Percentiles rank a stretch among this genome's conserved stretches.
Evolutionary conservation across 2,888 invertebrate genomes (phyloP).

Genomic region (Melanostoma scalare): DNA sequence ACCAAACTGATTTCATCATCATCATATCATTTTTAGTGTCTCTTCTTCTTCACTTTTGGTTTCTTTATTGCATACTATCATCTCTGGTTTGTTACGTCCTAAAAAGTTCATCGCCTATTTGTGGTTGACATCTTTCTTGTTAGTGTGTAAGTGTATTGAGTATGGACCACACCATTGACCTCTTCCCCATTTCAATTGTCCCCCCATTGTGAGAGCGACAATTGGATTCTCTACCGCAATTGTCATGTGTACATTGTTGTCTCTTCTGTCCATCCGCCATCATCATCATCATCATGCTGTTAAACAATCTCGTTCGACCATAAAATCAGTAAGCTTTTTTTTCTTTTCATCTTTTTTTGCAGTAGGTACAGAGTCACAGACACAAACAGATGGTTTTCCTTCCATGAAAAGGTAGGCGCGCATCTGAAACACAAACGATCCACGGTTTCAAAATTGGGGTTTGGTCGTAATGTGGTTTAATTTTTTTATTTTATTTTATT

Average conservation of each 20-base stretch:
- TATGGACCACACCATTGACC: slow-evolving; percentile 53
- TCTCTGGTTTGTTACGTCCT: slow-evolving; percentile 15
- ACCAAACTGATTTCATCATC: slow-evolving; percentile 44
- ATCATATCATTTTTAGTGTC: slow-evolving; percentile 17
- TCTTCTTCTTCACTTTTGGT: slow-evolving; percentile 30
- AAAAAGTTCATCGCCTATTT: slow-evolving; percentile 25
- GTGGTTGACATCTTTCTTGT: slow-evolving; percentile 26
- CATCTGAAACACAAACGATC: slow-evolving; percentile 4
- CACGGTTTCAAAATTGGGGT: slow-evolving; percentile 52
- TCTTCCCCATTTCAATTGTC: slow-evolving; percentile 58
- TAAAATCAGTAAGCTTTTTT: slow-evolving; percentile 51
- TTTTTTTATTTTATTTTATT: too few relatives aligned
- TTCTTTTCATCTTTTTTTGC: slow-evolving; percentile 23
- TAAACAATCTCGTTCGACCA: slow-evolving; percentile 57
- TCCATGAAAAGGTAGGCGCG: slow-evolving; percentile 17
- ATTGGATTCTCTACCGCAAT: slow-evolving; percentile 50
- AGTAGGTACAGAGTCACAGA: slow-evolving; percentile 1
- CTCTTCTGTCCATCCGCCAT: slow-evolving; percentile 25
- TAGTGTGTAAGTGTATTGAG: slow-evolving; percentile 9
- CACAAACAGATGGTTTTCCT: slow-evolving; percentile 26
- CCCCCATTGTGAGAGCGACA: slow-evolving; percentile 29
- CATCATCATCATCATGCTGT: slow-evolving; percentile 22
- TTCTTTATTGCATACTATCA: slow-evolving; percentile 16
- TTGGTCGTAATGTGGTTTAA: slow-evolving; percentile 45
- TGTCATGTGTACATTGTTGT: slow-evolving; percentile 4